Base-by-base conservation (phyloP, 2,888 invertebrate species). In the Poecilobothrus nobilitatus region DNA sequence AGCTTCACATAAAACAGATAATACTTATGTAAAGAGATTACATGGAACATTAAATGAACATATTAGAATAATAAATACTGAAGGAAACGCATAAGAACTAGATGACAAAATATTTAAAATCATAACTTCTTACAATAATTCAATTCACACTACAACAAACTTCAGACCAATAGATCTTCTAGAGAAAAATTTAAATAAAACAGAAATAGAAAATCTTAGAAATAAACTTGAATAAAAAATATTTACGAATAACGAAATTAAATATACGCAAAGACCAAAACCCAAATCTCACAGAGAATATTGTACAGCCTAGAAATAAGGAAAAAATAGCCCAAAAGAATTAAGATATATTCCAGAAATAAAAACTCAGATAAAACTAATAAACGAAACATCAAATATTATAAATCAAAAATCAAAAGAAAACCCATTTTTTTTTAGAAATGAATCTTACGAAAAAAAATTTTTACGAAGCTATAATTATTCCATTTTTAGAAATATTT, bases 21-120 rank as follows among this genome's bases (percentile, higher is more conserved):
- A 71, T 64, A 37, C 67, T 3, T 70, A 70, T 27, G 62, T 70
- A 15, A 69, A 71, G 64, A 61, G 69, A 33, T 66, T 71, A 12
- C 69, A 68, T 27, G 67, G 67, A 21, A 69, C 68, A 18, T 27
- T 71, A 20, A 71, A 71, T 33, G 69, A 71, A 66, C 71, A 70
- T 68, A 20, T 71, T 21, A 7, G 71, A 27, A 61, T 70, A 18
- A 44, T 69, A 10, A 41, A 68, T 62, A 66, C 66, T 9, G 65
- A 70, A 37, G 7, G 27, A 53, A 61, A 62, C 62, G 33, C 3
- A 1, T 18, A 34, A 4, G 37, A 63, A 10, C n/a, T 67, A 4
- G 64, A 67, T 10, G 63, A 67, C 6, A 21, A 64, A 44, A 22
- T 67, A 18, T 41, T 41, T 18, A 63, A 64, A 44, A 44, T 33